Percentiles rank a stretch among this genome's conserved stretches.
These are phyloP conservation scores for Didymodactylos carnosus DNA, from an alignment of 2,888 invertebrate species.

Conservation along the genomic window DNA sequence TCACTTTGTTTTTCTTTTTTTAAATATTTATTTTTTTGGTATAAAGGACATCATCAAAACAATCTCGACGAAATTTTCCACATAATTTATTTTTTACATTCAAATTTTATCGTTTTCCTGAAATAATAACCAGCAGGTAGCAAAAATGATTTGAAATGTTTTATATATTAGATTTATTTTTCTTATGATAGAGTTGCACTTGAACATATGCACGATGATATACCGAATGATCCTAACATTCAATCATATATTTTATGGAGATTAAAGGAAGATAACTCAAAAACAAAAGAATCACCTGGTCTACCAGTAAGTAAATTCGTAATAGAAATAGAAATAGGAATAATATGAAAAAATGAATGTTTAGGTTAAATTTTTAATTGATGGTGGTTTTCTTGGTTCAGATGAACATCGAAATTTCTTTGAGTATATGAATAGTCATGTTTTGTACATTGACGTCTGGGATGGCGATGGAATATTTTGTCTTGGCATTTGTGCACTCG, in stretches of 20 bases:
- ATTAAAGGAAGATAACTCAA: slow-evolving; percentile 28
- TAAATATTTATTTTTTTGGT: neutral
- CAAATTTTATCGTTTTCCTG: slow-evolving; percentile 38
- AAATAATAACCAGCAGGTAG: slow-evolving; percentile 36
- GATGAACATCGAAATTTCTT: slow-evolving; percentile 32
- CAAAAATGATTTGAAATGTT: neutral
- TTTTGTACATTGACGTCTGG: slow-evolving; percentile 37
- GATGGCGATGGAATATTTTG: slow-evolving; percentile 37
- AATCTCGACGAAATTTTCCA: slow-evolving; percentile 8
- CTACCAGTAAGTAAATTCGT: slow-evolving; percentile 25
- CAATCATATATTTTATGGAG: slow-evolving; percentile 30
- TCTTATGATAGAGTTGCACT: slow-evolving; percentile 23
- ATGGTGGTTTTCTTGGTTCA: slow-evolving; percentile 31
- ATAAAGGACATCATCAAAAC: neutral
- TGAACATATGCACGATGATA: slow-evolving; percentile 24
- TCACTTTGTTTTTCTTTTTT: neutral
- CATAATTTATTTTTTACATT: slow-evolving; percentile 37
- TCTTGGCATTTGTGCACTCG: slow-evolving; percentile 34
- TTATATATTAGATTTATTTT: no score
- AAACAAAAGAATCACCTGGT: slow-evolving; percentile 29
- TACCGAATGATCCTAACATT: slow-evolving; percentile 21
- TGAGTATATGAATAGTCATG: slow-evolving; percentile 31
- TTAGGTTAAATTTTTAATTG: slow-evolving; percentile 33
- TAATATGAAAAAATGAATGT: neutral
- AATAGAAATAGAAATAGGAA: neutral